phyloP scores from a whole-genome alignment of 2,113 vertebrate genomes.

The Marmota monax region DNA sequence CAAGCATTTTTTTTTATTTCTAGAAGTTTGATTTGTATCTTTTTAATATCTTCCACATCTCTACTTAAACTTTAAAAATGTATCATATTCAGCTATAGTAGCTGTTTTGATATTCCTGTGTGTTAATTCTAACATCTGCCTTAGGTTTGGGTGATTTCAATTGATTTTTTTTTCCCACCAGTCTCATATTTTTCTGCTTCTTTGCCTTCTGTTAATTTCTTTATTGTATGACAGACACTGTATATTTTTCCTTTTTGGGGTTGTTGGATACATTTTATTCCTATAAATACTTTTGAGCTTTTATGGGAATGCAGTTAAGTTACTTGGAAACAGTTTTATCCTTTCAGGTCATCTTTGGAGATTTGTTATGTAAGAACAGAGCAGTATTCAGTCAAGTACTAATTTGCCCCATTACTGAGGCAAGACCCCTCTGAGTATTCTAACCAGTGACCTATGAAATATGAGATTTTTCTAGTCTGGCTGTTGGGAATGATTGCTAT shows the following conservation, averaged over 20 bases:
- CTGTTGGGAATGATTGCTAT: background rate
- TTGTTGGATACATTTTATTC: conserved; percentile 29
- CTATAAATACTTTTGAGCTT: conserved; percentile 24
- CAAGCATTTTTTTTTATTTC: conserved; percentile 15
- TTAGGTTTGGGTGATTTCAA: background rate
- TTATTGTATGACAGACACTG: background rate
- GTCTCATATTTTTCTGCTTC: background rate
- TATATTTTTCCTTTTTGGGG: background rate
- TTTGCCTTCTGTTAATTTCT: background rate
- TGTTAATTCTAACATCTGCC: conserved; percentile 17
- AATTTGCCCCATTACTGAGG: background rate
- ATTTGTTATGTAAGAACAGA: background rate
- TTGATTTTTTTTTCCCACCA: background rate
- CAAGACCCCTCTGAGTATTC: background rate
- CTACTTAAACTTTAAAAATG: conserved; percentile 38
- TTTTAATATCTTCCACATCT: conserved; percentile 20
- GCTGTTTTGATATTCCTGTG: background rate
- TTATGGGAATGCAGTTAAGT: conserved; percentile 6
- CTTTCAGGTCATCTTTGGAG: background rate
- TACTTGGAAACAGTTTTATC: conserved; percentile 38
- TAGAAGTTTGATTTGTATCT: background rate
- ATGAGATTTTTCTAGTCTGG: background rate
- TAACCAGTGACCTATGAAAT: background rate
- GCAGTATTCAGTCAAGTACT: background rate
- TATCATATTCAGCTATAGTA: background rate